Conservation (phyloP, 2,113 vertebrate species). For the Scolopax mira region DNA sequence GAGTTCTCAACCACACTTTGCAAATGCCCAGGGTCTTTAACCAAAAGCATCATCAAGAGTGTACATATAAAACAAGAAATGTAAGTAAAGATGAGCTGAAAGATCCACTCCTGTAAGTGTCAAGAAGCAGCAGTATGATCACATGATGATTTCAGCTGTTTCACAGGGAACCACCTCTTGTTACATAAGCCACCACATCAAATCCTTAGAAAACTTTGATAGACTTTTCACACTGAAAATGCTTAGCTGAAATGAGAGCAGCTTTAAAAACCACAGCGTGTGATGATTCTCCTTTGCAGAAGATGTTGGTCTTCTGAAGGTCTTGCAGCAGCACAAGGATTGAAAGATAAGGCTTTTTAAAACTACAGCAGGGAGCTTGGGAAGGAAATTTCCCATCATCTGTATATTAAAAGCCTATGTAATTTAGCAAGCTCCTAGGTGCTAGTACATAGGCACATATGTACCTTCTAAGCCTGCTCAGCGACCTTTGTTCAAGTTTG, state of each 20-base stretch:
- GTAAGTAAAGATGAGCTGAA: background rate
- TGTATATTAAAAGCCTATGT: background rate
- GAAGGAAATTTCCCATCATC: background rate
- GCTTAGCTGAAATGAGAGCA: background rate
- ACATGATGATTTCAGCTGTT: background rate
- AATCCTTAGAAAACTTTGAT: background rate
- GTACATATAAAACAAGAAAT: background rate
- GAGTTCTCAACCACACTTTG: background rate
- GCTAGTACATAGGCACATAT: background rate
- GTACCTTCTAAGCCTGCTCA: background rate
- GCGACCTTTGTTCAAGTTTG: background rate
- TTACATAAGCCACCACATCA: background rate
- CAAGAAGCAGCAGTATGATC: background rate
- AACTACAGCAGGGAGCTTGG: background rate
- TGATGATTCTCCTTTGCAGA: background rate
- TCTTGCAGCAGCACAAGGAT: background rate
- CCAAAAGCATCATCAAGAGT: background rate
- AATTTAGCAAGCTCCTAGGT: background rate
- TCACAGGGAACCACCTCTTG: background rate
- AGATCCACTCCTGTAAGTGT: background rate
- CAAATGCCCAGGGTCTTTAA: background rate
- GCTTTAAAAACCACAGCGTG: background rate
- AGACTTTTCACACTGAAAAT: background rate
- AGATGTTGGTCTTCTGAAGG: background rate
- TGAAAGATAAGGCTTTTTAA: background rate